Evolutionary conservation across 2,888 invertebrate species (phyloP), one percentile per base, ranked within the genome.

Genomic region (Meta bourneti): DNA sequence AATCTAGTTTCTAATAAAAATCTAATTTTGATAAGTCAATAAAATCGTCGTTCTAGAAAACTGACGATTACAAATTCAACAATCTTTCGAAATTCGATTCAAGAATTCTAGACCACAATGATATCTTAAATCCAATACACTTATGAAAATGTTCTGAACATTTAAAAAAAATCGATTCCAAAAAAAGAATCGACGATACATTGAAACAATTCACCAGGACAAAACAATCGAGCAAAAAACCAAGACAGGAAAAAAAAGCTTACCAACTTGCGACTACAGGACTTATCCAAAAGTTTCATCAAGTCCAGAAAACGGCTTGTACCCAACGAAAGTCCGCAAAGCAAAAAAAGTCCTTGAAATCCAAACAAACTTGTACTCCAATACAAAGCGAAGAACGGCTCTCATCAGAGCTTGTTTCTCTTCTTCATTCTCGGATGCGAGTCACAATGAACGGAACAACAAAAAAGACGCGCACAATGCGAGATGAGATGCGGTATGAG

Each of bases 201-300:
- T 4, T 1, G 34, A 34, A 34, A 34, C 34, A n/a, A n/a, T n/a
- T n/a, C n/a, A n/a, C n/a, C n/a, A 34, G 34, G 34, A 34, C 34
- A 34, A 34, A 34, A 34, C 34, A 34, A 34, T 34, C 34, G 34
- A 34, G 4, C 34, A 78, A 78, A 78, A 11, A 78, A 52, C 7
- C 0, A 6, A 52, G 51, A 51, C 78, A 78, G 11, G 11, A 71
- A 19, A 13, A n/a, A 51, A 19, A 13, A 52, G 34, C 84, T 84
- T 84, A 84, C 84, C 84, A 84, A 84, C 74, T 84, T 34, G 75
- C 54, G 74, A 34, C 19, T 54, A 4, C n/a, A 16, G 84, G 61
- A 48, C 61, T 84, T 52, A 84, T 84, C 84, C 84, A 84, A 84
- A 52, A 75, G 54, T 84, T 84, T 84, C 84, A 84, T 61, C 34